phyloP scores from a whole-genome alignment of 1,140 invertebrate species.

The Olivierus martensii region DNA sequence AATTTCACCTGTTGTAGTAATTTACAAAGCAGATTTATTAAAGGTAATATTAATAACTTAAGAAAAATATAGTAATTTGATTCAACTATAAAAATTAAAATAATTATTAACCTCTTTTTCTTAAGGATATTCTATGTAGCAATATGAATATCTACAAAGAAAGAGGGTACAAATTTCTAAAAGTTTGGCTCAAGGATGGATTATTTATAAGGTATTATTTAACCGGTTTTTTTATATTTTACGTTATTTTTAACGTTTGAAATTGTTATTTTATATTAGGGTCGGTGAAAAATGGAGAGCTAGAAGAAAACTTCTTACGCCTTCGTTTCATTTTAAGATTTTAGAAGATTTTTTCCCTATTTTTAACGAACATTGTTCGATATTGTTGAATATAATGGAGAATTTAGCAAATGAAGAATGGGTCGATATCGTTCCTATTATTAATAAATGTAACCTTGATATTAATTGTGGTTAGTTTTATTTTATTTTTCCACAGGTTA shows the following conservation, averaged over 20 bases:
- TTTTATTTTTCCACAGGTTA: too few relatives aligned
- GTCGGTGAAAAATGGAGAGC: conserved; percentile 33
- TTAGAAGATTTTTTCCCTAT: conserved; percentile 37
- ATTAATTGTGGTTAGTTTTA: conserved; percentile 40
- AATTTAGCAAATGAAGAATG: conserved; percentile 18
- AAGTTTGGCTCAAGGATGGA: conserved; percentile 58
- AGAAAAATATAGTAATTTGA: too few relatives aligned
- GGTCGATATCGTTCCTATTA: conserved; percentile 35
- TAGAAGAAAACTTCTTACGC: conserved; percentile 36
- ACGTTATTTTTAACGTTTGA: too few relatives aligned
- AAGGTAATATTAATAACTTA: too few relatives aligned
- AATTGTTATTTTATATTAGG: too few relatives aligned
- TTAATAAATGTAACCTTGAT: conserved; percentile 41
- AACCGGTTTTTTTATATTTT: too few relatives aligned
- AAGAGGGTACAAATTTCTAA: conserved; percentile 50
- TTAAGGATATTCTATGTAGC: conserved; percentile 37
- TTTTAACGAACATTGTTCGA: conserved; percentile 36
- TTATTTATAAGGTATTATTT: conserved; percentile 30
- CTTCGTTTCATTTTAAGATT: conserved; percentile 41
- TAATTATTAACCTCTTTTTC: too few relatives aligned
- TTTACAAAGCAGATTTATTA: too few relatives aligned
- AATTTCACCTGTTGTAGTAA: too few relatives aligned
- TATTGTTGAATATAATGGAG: conserved; percentile 22
- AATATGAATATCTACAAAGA: conserved; percentile 66
- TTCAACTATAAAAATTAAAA: too few relatives aligned